Conservation (phyloP, 2,113 vertebrate species). For the Eonycteris spelaea region DNA sequence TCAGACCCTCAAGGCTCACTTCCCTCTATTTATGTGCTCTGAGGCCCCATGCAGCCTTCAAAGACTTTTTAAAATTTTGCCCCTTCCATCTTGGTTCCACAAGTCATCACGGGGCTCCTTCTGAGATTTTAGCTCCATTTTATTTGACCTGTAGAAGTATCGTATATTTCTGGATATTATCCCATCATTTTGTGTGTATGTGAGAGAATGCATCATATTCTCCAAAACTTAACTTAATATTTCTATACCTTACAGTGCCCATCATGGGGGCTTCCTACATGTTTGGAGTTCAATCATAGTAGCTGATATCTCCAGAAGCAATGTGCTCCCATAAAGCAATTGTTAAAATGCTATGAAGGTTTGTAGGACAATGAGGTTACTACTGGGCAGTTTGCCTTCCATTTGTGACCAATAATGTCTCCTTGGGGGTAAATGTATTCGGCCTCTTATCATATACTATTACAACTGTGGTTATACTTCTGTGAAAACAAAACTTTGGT, state of each 20-base stretch:
- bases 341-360: neutral
- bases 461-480: neutral
- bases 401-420: neutral
- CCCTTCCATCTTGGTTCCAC: neutral
- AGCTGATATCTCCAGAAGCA: neutral
- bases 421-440: neutral
- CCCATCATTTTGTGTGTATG: neutral
- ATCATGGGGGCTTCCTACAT: neutral
- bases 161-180: neutral
- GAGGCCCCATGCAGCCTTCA: neutral
- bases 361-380: neutral
- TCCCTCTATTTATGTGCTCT: neutral
- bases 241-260: neutral
- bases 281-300: neutral
- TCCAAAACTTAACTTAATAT: neutral
- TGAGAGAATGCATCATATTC: neutral
- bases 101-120: neutral
- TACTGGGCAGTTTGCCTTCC: neutral
- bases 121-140: neutral
- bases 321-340: neutral
- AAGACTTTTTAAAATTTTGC: neutral
- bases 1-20: neutral
- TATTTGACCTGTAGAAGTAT: neutral
- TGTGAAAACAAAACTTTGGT: neutral
- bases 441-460: neutral